Evolutionary conservation across 1,140 invertebrate species (phyloP).

Genomic region (Nymphalis io): DNA sequence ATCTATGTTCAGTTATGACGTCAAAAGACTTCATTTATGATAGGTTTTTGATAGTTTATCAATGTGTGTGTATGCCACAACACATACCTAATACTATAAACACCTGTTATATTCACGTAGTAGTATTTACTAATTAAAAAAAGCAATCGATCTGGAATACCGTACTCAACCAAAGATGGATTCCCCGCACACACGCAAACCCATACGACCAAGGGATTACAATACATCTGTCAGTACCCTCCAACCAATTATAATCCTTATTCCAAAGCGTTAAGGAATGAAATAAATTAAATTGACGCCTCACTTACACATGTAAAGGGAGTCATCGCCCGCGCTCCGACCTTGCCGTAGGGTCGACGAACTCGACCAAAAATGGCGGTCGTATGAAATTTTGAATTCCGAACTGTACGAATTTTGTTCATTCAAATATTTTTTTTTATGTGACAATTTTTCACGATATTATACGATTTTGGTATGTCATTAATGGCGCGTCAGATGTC

Average conservation of each 20-base stretch:
- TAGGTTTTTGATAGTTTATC: no score
- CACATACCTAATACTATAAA: slow-evolving; percentile 1
- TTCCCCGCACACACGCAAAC: slow-evolving; percentile 1
- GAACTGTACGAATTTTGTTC: slow-evolving; percentile 30
- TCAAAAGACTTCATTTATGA: no score
- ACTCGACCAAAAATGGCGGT: slow-evolving; percentile 63
- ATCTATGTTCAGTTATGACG: no score
- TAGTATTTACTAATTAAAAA: slow-evolving; percentile 24
- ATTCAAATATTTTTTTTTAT: background rate
- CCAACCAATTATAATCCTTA: slow-evolving; percentile 39
- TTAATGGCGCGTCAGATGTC: slow-evolving; percentile 1
- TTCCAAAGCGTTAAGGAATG: slow-evolving; percentile 26
- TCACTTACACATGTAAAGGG: slow-evolving; percentile 44
- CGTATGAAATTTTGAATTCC: slow-evolving; percentile 43
- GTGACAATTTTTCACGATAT: background rate
- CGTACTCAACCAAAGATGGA: slow-evolving; percentile 36
- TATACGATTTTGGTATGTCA: slow-evolving; percentile 5
- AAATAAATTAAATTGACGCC: slow-evolving; percentile 28
- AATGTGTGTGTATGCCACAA: background rate
- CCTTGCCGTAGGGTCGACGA: slow-evolving; percentile 68
- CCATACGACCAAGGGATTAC: slow-evolving; percentile 34
- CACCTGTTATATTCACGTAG: slow-evolving; percentile 24
- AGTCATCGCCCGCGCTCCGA: slow-evolving; percentile 67
- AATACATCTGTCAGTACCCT: slow-evolving; percentile 40
- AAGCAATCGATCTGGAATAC: slow-evolving; percentile 26